phyloP scores from a whole-genome alignment of 2,797 vertebrate genomes.

The Pampus argenteus region DNA sequence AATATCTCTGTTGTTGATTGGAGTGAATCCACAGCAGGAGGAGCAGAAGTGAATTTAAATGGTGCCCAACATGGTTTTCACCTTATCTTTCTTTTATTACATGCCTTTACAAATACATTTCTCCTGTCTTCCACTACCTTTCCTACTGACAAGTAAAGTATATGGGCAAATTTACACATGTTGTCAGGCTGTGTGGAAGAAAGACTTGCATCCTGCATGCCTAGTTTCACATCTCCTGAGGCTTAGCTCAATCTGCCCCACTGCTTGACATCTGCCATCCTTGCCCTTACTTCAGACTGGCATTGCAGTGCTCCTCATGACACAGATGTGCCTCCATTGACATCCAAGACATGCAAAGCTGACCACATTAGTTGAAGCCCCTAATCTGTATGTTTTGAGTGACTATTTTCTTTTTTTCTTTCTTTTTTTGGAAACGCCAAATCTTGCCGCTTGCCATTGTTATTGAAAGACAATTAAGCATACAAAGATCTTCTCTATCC shows the following conservation, averaged over 20 bases:
- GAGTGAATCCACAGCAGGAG: constrained; percentile 24
- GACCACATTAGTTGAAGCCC: constrained; percentile 22
- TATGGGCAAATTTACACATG: constrained; percentile 17
- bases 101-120: constrained; percentile 14
- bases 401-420: constrained; percentile 21
- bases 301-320: constrained; percentile 35
- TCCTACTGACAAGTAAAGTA: constrained; percentile 27
- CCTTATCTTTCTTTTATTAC: constrained; percentile 41
- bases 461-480: constrained; percentile 6
- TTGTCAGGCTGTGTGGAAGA: constrained; percentile 4
- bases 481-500: background rate
- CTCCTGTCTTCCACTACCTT: constrained; percentile 8
- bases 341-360: constrained; percentile 38
- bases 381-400: background rate
- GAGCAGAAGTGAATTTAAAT: constrained; percentile 27
- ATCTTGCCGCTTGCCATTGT: background rate
- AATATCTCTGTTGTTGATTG: constrained; percentile 34
- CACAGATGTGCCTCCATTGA: constrained; percentile 61
- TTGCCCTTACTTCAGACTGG: constrained; percentile 43
- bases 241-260: constrained; percentile 53
- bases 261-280: constrained; percentile 67
- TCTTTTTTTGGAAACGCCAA: constrained; percentile 9
- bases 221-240: constrained; percentile 52
- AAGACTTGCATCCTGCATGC: constrained; percentile 26
- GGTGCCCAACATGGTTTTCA: constrained; percentile 9